Base-by-base conservation (phyloP, 1,140 invertebrate species). In the Leptonema lineaticorne region DNA sequence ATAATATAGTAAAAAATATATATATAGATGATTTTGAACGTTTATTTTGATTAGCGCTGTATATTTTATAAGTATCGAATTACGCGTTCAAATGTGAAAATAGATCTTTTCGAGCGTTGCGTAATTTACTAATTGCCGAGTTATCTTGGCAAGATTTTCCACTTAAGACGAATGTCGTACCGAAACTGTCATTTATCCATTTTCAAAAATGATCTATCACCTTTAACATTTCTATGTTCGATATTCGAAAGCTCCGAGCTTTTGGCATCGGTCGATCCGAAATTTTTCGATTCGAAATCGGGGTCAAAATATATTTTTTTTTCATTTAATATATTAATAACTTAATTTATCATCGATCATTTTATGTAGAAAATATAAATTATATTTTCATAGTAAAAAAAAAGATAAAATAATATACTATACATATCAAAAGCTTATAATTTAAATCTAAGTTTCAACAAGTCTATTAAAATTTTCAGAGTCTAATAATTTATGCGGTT, bases 181-280 rank as follows among this genome's bases (percentile, higher is more conserved):
- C n/a, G 22, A 53, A 53, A 53, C 50, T 53, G 50, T 53, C 50
- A 22, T 50, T 50, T 53, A 24, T 53, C 50, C 1, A 53, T 26
- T 53, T 53, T 53, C 50, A 1, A 53, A 24, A 50, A 50, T 50
- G 46, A 50, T 50, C 9, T 50, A 50, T 50, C 4, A 18, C 20
- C 3, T 4, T 45, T 45, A n/a, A n/a, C n/a, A n/a, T n/a, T n/a
- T n/a, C n/a, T 33, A 11, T 33, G 11, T 5, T 33, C 30, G 30
- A 5, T 11, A 6, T 33, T 33, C 30, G 30, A 11, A 33, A 33
- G 11, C 30, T 6, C 5, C 5, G 5, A 33, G 5, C 30, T 5
- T 33, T 33, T 33, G 30, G 30, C 30, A 33, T 33, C 30, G 30
- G n/a, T n/a, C n/a, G n/a, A n/a, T n/a, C n/a, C n/a, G n/a, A n/a